Evolutionary conservation across 2,888 invertebrate species (phyloP).

Genomic region (Pammene fasciana): DNA sequence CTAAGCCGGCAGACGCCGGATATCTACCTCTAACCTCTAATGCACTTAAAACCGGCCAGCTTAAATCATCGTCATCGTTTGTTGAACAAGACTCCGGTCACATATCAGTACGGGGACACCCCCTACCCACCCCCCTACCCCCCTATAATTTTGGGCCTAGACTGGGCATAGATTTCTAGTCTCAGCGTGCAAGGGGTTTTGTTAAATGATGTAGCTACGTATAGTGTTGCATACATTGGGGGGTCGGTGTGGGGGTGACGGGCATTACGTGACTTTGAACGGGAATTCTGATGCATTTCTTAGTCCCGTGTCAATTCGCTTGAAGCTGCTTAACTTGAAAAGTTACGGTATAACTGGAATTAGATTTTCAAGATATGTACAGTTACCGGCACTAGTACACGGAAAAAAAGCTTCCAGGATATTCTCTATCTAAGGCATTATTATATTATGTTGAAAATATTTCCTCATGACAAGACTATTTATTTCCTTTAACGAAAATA

Average conservation of each 20-base stretch:
- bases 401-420: no score
- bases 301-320: not conserved
- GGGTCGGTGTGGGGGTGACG: no score
- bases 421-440: no score
- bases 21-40: slow-evolving; percentile 78
- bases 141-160: slow-evolving; percentile 75
- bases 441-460: no score
- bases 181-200: slow-evolving; percentile 71
- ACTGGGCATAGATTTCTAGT: slow-evolving; percentile 77
- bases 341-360: no score
- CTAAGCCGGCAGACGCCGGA: slow-evolving; percentile 66
- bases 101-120: slow-evolving; percentile 74
- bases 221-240: not conserved
- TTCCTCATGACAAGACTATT: no score
- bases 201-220: slow-evolving; percentile 51
- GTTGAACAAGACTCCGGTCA: slow-evolving; percentile 84
- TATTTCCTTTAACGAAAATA: no score
- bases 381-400: no score
- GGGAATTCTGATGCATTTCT: slow-evolving; percentile 7
- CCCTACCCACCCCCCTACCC: slow-evolving; percentile 53
- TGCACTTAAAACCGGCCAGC: slow-evolving; percentile 83
- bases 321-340: no score
- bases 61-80: slow-evolving; percentile 84
- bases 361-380: no score
- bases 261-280: slow-evolving; percentile 13